Evolutionary conservation across 1,140 invertebrate genomes (phyloP), one percentile per base, ranked within the genome.

Genomic region (Drusus annulatus): DNA sequence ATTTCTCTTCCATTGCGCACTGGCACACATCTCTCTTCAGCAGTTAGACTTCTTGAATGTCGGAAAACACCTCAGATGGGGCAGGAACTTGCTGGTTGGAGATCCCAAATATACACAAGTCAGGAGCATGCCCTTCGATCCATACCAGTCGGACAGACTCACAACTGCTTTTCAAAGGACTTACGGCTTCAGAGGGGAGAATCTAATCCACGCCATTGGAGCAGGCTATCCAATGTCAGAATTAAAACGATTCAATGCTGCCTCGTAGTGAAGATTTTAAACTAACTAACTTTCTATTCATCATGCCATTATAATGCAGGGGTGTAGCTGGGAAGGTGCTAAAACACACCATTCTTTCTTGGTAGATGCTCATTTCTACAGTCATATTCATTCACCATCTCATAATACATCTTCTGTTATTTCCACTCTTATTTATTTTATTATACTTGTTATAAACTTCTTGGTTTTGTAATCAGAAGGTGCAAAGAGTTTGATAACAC

Each of bases 131-230:
- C 76, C 78, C 13, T 80, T 84, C 17, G 82, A 84, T 60, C 84
- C 84, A 10, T 68, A 81, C 45, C 78, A 81, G 50, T 80, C 78
- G 0, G 80, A 83, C 23, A 78, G 75, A 45, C 62, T 83, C 1
- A 76, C 56, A 15, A 25, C 58, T 28, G 28, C 50, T 3, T 84
- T 68, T 71, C 81, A 84, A 62, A 62, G 51, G 15, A 60, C 28
- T 13, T 82, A 83, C 25, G 84, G 84, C 6, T 83, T 65, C 65
- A 58, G 80, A 73, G 84, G 81, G 69, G 80, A 84, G 58, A 83
- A 81, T 50, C 45, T 84, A 17, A 50, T 83, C n/a, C 69, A 79
- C 15, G 78, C 79, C 25, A n/a, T 84, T 0, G 84, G 84, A 28
- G 80, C 81, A 0, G 82, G 82, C 10, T 79, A 81, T 69, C 79